Conservation (phyloP, 2,888 invertebrate genomes). For the Lamellibrachia satsuma region DNA sequence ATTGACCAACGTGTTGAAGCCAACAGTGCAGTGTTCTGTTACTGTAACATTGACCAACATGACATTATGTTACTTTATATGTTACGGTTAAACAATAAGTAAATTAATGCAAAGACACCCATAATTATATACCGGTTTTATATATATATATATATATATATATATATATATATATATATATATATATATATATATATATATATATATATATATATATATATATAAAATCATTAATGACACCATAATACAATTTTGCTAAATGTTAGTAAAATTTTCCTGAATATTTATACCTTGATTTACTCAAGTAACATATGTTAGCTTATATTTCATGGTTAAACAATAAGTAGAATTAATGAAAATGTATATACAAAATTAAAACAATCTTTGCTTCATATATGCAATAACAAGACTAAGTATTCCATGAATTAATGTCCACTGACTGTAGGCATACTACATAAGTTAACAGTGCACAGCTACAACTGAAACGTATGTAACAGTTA, state of each 20-base stretch:
- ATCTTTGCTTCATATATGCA: neutral
- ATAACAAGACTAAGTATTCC: neutral
- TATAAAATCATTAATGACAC: too few species aligned
- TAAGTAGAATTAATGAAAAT: neutral
- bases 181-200: too few species aligned
- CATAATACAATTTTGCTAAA: neutral
- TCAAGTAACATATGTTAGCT: neutral
- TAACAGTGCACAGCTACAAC: too few species aligned
- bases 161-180: too few species aligned
- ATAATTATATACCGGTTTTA: too few species aligned
- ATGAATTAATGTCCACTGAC: neutral
- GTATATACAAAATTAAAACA: neutral
- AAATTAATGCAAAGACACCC: neutral
- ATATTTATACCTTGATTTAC: neutral
- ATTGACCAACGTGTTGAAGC: too few species aligned
- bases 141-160: too few species aligned
- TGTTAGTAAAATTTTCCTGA: neutral
- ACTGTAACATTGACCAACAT: too few species aligned
- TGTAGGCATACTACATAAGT: neutral
- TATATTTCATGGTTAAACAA: neutral
- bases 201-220: too few species aligned
- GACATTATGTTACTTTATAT: neutral
- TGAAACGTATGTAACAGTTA: too few species aligned
- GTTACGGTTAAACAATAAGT: neutral
- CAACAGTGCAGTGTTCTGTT: too few species aligned